These are phyloP conservation scores for Philaethria dido DNA, from an alignment of 2,888 invertebrate species.

Conservation along the genomic window DNA sequence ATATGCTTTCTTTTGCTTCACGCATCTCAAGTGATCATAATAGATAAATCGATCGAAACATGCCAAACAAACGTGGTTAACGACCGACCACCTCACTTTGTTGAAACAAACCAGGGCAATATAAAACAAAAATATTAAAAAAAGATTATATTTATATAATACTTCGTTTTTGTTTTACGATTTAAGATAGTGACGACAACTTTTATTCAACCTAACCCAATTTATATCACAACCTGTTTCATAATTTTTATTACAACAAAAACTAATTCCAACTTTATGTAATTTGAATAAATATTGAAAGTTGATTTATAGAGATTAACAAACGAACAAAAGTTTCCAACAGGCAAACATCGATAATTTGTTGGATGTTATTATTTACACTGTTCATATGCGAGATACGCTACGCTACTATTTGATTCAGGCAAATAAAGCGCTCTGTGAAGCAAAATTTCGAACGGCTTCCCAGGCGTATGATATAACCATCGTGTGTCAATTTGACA, in stretches of 20 bases:
- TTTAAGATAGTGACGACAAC: too few species aligned
- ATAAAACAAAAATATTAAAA: too few species aligned
- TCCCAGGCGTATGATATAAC: slow-evolving; percentile 7
- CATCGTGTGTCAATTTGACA: slow-evolving; percentile 1
- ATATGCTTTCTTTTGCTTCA: too few species aligned
- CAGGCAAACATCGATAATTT: not conserved
- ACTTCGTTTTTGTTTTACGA: too few species aligned
- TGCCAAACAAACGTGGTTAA: too few species aligned
- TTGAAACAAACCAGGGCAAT: too few species aligned
- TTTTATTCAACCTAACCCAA: too few species aligned
- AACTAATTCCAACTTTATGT: not conserved
- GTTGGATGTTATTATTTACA: slow-evolving; percentile 10
- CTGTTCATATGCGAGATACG: slow-evolving; percentile 13
- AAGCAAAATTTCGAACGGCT: slow-evolving; percentile 1
- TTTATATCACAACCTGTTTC: too few species aligned
- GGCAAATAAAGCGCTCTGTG: slow-evolving; percentile 8
- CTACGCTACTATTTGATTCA: slow-evolving; percentile 20
- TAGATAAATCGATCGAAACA: too few species aligned
- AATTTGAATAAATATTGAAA: not conserved
- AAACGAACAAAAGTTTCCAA: slow-evolving; percentile 1
- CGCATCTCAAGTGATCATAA: too few species aligned
- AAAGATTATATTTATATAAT: too few species aligned
- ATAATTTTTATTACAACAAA: not conserved
- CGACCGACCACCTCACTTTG: too few species aligned
- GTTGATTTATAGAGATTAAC: not conserved